Base-by-base conservation (phyloP, 1,140 invertebrate species). In the Anastrepha ludens region DNA sequence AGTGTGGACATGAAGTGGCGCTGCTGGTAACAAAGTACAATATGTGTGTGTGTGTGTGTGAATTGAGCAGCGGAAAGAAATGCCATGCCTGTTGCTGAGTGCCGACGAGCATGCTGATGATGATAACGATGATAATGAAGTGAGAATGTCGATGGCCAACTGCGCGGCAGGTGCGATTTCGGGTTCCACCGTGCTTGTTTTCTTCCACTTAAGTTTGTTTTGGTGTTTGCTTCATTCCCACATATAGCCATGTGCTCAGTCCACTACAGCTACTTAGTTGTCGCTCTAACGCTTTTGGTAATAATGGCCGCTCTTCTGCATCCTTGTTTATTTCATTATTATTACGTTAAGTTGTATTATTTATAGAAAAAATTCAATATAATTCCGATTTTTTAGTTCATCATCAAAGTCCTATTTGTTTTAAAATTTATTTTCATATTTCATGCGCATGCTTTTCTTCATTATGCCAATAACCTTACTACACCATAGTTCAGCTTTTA, bases 1-100 rank as follows among this genome's bases (percentile, higher is more conserved):
- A 55, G 74, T 81, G 74, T 81, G 74, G 74, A 81, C 74, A 55
- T 81, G 47, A 81, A 81, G 47, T 81, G 67, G 41, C 67, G 67
- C 67, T 74, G 50, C 17, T 81, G 74, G 74, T 55, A 50, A 55
- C 13, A 81, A 81, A 58, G 47, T 9, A 67, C 6, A 67, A 47
- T 55, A 55, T 81, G 44, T 3, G 3, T 55, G 74, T 58, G 47
- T 55, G 47, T 55, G 47, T 15, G 20, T 55, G 15, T 29, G n/a
- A 55, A 55, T 55, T 47, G n/a, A 29, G 74, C n/a, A 9, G 17
- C 0, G 74, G 47, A 81, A 81, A 81, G 44, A 17, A 58, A 47
- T 74, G 74, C 47, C 44, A 17, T 55, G 8, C 9, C 44, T 74
- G 1, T 74, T 74, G 39, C n/a, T 74, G 41, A 17, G 41, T 74